A percentile compares a stretch with the other conserved stretches of the same genome.
phyloP scores from a whole-genome alignment of 1,140 invertebrate species.

The Aphis craccivora region DNA sequence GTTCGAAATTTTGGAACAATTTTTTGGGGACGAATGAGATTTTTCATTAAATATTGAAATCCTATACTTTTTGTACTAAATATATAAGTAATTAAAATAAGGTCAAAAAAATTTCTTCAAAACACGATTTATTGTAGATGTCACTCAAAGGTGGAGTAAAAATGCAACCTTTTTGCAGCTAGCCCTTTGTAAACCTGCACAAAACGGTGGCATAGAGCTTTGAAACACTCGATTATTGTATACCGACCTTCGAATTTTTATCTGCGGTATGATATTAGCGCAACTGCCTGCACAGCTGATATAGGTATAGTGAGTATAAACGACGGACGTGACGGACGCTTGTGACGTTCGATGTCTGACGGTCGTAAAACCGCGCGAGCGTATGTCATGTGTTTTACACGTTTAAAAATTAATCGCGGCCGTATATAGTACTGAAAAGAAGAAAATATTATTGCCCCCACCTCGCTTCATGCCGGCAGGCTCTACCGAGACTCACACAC shows the following conservation, averaged over 20 bases:
- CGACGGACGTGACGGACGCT: background rate
- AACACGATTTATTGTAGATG: no score
- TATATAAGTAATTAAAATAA: no score
- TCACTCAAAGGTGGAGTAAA: no score
- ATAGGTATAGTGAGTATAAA: background rate
- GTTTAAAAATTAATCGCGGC: slow-evolving; percentile 37
- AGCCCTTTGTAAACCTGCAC: no score
- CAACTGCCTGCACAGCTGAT: no score
- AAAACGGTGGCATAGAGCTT: no score
- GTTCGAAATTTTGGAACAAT: background rate
- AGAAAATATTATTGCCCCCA: background rate
- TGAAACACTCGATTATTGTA: no score
- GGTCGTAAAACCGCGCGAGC: slow-evolving; percentile 21
- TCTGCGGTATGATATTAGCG: no score
- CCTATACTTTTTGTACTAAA: background rate
- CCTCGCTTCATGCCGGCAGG: background rate
- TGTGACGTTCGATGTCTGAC: background rate
- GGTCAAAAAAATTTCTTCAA: no score
- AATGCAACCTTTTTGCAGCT: no score
- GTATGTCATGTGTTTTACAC: background rate
- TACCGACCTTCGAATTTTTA: no score
- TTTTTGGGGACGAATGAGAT: no score
- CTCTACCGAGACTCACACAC: background rate
- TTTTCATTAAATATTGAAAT: background rate
- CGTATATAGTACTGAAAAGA: background rate